Percentiles rank a stretch among this genome's conserved stretches.
These are phyloP conservation scores for Conchocele bisecta DNA, from an alignment of 2,888 invertebrate species.

Conservation along the genomic window DNA sequence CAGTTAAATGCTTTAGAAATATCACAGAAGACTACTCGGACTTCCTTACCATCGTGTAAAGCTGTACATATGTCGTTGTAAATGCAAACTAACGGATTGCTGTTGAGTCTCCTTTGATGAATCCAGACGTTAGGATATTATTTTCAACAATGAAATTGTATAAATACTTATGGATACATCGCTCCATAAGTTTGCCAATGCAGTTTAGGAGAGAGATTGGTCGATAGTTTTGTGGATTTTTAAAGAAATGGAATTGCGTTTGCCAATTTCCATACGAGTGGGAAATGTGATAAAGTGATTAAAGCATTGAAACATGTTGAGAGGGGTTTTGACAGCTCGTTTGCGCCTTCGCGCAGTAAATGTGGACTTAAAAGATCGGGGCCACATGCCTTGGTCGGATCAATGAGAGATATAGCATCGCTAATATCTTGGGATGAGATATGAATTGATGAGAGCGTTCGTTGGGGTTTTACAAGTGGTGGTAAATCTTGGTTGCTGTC, in stretches of 20 bases:
- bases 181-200: constrained; percentile 16
- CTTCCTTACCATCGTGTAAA: background rate
- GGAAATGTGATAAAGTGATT: background rate
- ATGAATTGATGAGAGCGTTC: too few relatives aligned
- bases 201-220: constrained; percentile 9
- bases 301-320: background rate
- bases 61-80: background rate
- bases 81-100: background rate
- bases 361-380: constrained; percentile 7
- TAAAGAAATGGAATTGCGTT: constrained; percentile 19
- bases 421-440: too few relatives aligned
- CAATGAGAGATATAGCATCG: too few relatives aligned
- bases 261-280: constrained; percentile 11
- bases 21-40: background rate
- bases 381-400: constrained; percentile 6
- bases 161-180: constrained; percentile 11
- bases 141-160: constrained; percentile 1
- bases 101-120: background rate
- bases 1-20: constrained; percentile 1
- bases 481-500: too few relatives aligned
- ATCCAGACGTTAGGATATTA: background rate
- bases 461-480: too few relatives aligned
- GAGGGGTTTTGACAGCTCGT: background rate
- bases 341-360: background rate
- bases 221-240: constrained; percentile 9